A percentile compares a stretch with the other conserved stretches of the same genome.
These are phyloP conservation scores for Leptodactylus fuscus DNA, from an alignment of 2,113 vertebrate genomes.

Conservation along the genomic window DNA sequence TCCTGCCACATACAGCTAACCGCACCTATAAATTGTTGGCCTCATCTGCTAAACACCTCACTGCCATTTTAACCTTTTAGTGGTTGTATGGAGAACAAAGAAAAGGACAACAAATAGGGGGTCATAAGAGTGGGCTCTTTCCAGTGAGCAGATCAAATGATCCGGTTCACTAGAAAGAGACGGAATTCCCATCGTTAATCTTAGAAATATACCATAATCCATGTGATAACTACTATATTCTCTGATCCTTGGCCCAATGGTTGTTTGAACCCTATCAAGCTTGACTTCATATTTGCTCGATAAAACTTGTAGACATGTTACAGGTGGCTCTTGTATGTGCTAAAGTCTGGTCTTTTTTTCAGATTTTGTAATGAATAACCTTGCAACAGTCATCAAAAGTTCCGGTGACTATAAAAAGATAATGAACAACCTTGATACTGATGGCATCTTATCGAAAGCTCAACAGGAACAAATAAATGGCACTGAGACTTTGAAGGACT, in stretches of 20 bases:
- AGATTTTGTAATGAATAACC: neutral
- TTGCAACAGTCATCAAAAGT: neutral
- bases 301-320: neutral
- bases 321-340: neutral
- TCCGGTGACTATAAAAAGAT: slow-evolving; percentile 32
- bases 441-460: neutral
- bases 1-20: too few relatives aligned
- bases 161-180: too few relatives aligned
- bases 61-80: too few relatives aligned
- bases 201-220: too few relatives aligned
- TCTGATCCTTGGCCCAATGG: neutral
- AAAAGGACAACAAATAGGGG: too few relatives aligned
- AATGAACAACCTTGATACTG: neutral
- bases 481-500: neutral
- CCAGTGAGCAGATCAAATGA: too few relatives aligned
- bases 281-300: neutral
- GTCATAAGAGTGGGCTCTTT: too few relatives aligned
- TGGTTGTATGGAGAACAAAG: too few relatives aligned
- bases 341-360: neutral
- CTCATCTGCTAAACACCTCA: too few relatives aligned
- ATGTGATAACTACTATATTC: too few relatives aligned
- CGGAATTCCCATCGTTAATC: too few relatives aligned
- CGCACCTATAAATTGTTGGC: too few relatives aligned
- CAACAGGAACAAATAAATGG: neutral
- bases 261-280: neutral